These are phyloP conservation scores for Speoplatyrhinus poulsoni DNA, from an alignment of 2,113 vertebrate species.

Conservation along the genomic window DNA sequence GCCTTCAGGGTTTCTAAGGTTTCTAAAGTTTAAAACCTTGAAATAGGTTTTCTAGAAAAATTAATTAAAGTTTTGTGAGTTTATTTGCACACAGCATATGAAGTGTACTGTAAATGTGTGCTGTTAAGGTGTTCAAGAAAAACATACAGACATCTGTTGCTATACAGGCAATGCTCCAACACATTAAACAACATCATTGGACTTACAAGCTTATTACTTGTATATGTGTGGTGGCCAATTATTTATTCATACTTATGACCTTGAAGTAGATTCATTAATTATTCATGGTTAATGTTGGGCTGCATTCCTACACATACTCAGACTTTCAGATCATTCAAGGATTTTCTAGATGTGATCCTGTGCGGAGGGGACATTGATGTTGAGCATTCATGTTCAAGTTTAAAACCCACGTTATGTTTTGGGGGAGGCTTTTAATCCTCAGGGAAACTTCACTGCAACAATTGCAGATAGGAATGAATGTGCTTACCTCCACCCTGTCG, in stretches of 20 bases:
- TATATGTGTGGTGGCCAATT: constrained; percentile 36
- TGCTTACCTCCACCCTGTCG: too few relatives aligned
- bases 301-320: constrained; percentile 46
- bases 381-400: too few relatives aligned
- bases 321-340: constrained; percentile 36
- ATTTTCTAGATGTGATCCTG: neutral
- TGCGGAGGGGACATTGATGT: too few relatives aligned
- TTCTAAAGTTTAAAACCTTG: constrained; percentile 4
- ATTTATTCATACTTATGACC: constrained; percentile 62
- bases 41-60: constrained; percentile 9
- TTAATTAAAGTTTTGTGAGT: constrained; percentile 15
- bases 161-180: neutral
- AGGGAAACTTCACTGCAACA: too few relatives aligned
- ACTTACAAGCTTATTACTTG: constrained; percentile 48
- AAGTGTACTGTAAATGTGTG: neutral
- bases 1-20: neutral
- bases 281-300: constrained; percentile 38
- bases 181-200: constrained; percentile 38
- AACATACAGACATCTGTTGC: constrained; percentile 1
- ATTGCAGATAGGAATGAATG: too few relatives aligned
- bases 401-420: too few relatives aligned
- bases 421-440: too few relatives aligned
- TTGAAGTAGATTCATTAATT: constrained; percentile 33
- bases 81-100: constrained; percentile 13
- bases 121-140: constrained; percentile 6